Evolutionary conservation across 30 jellyfish, hydroid and myxozoan genomes (phyloP).

Genomic region (Hydractinia symbiolongicarpus): DNA sequence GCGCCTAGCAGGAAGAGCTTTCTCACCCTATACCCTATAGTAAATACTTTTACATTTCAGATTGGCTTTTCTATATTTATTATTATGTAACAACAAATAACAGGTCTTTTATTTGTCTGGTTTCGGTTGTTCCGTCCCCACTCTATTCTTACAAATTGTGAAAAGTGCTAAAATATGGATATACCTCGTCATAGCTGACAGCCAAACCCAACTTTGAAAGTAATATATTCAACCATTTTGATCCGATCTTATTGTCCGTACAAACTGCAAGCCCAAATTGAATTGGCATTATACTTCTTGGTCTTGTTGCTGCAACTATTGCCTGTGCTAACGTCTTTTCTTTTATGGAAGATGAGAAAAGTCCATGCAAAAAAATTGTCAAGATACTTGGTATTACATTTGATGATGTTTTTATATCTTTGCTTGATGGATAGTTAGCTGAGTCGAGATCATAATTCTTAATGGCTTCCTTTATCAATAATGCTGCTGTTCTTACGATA

Average conservation of each 20-base stretch:
- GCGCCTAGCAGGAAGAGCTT: too few relatives aligned
- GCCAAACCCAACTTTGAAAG: conserved; percentile 2
- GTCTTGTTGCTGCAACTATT: too few relatives aligned
- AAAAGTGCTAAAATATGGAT: not conserved
- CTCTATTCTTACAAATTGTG: too few relatives aligned
- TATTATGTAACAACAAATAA: too few relatives aligned
- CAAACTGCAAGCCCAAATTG: conserved; percentile 8
- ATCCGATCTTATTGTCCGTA: conserved; percentile 8
- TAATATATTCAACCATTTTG: conserved; percentile 1
- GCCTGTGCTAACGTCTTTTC: not conserved
- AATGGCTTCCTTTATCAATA: conserved; percentile 11
- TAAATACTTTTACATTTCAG: too few relatives aligned
- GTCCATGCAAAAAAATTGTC: conserved; percentile 6
- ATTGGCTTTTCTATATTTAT: too few relatives aligned
- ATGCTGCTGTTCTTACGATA: conserved; percentile 9
- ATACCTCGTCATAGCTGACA: conserved; percentile 16
- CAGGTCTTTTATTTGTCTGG: too few relatives aligned
- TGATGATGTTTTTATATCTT: conserved; percentile 1
- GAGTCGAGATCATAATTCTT: conserved; percentile 8
- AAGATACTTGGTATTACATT: conserved; percentile 2
- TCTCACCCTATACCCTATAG: too few relatives aligned
- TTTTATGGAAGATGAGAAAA: not conserved
- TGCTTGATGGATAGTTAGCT: not conserved
- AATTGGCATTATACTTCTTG: conserved; percentile 9
- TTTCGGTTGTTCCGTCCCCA: too few relatives aligned